A percentile compares a stretch with the other conserved stretches of the same genome.
phyloP scores from a whole-genome alignment of 2,888 invertebrate species.

The Acanthosepion lycidas region DNA sequence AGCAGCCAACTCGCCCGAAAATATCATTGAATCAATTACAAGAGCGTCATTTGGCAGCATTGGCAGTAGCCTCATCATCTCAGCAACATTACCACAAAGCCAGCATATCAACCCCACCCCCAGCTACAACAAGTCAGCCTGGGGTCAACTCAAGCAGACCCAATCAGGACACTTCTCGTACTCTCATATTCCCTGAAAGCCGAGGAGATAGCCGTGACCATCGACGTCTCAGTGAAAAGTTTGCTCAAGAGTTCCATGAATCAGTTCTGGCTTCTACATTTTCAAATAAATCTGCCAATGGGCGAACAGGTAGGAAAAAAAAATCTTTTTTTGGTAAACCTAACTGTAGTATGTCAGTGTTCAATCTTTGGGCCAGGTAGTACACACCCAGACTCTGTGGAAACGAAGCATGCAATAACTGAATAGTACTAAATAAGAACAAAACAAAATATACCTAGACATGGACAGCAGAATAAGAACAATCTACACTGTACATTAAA shows the following conservation, averaged over 20 bases:
- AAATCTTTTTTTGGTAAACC: too few relatives aligned
- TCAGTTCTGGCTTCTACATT: constrained; percentile 67
- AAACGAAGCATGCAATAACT: too few relatives aligned
- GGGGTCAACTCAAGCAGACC: constrained; percentile 48
- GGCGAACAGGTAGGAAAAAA: constrained; percentile 4
- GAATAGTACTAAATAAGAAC: too few relatives aligned
- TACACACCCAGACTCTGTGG: too few relatives aligned
- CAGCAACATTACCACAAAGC: constrained; percentile 41
- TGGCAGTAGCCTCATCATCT: not conserved
- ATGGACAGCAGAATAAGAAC: too few relatives aligned
- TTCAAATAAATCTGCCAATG: constrained; percentile 41
- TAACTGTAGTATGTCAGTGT: too few relatives aligned
- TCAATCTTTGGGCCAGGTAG: too few relatives aligned
- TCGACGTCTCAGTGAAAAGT: constrained; percentile 64
- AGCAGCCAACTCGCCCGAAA: constrained; percentile 48
- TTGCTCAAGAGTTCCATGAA: constrained; percentile 75
- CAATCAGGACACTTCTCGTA: constrained; percentile 44
- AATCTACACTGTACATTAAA: too few relatives aligned
- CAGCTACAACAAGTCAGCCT: constrained; percentile 10
- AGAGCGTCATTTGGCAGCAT: constrained; percentile 52
- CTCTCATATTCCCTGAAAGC: constrained; percentile 53
- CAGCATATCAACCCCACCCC: constrained; percentile 38
- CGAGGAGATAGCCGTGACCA: constrained; percentile 47
- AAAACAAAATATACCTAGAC: too few relatives aligned
- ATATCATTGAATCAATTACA: constrained; percentile 54